These are phyloP conservation scores for Ormia ochracea DNA, from an alignment of 2,888 invertebrate genomes.

Conservation along the genomic window DNA sequence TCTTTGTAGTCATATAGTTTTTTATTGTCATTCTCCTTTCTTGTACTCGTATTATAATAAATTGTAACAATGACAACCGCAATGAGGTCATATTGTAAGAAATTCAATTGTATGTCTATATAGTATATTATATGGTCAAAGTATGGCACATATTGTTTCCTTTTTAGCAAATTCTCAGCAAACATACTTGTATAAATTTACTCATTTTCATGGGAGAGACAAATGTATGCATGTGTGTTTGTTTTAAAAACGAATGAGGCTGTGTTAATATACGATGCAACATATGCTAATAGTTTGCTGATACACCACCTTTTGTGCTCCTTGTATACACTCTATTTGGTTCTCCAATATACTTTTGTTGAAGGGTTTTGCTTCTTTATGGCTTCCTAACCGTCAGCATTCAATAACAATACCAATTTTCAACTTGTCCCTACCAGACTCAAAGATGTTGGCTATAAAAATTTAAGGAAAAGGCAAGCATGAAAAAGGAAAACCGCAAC, in stretches of 20 bases:
- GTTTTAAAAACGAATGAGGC: neutral
- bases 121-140: conserved; percentile 31
- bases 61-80: conserved; percentile 62
- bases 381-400: conserved; percentile 36
- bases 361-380: conserved; percentile 21
- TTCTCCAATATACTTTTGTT: conserved; percentile 2
- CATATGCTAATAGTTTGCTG: conserved; percentile 52
- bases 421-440: conserved; percentile 12
- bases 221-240: neutral
- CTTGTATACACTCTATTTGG: neutral
- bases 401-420: conserved; percentile 50
- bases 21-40: conserved; percentile 20
- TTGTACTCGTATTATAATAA: conserved; percentile 53
- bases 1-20: conserved; percentile 27
- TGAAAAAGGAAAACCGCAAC: conserved; percentile 42
- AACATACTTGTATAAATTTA: conserved; percentile 31
- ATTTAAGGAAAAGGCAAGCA: neutral
- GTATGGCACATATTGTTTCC: conserved; percentile 39
- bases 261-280: conserved; percentile 33
- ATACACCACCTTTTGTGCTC: conserved; percentile 23
- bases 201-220: conserved; percentile 13
- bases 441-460: conserved; percentile 9
- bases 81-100: conserved; percentile 61
- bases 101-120: conserved; percentile 55
- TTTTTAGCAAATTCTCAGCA: conserved; percentile 8